phyloP scores from a whole-genome alignment of 2,113 vertebrate genomes.

The Dasyprocta punctata region DNA sequence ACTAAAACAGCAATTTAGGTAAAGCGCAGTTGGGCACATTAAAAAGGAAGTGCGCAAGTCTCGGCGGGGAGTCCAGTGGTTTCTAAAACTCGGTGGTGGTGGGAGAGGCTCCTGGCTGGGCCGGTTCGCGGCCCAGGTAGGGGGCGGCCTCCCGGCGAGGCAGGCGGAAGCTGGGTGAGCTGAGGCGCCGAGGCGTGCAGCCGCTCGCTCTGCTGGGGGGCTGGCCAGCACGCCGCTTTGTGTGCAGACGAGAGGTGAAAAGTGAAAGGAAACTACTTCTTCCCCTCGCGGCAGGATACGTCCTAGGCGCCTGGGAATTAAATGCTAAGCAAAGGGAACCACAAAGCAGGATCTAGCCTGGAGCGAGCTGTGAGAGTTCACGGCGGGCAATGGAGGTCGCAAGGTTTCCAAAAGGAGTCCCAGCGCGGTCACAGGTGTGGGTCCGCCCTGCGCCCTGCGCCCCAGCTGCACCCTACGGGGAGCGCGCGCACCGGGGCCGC shows the following conservation, averaged over 20 bases:
- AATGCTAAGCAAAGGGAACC: neutral
- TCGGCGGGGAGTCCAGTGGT: neutral
- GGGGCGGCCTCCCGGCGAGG: neutral
- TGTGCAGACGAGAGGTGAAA: neutral
- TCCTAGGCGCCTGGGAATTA: neutral
- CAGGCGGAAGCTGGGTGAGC: neutral
- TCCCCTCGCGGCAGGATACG: neutral
- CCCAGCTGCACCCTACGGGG: neutral
- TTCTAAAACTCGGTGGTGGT: neutral
- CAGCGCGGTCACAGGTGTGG: rapidly evolving
- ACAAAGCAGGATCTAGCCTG: neutral
- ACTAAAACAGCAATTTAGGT: neutral
- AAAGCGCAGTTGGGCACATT: too few species aligned
- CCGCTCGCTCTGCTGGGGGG: neutral
- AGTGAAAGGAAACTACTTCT: neutral
- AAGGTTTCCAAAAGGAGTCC: neutral
- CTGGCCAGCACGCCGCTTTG: neutral
- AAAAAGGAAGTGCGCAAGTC: neutral
- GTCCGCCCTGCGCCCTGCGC: neutral
- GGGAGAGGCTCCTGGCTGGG: neutral
- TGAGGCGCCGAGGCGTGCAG: neutral
- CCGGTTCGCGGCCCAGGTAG: neutral
- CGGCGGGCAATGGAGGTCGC: neutral
- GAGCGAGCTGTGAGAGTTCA: neutral
- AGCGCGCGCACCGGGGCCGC: neutral